These are phyloP conservation scores for Phrynosoma blainvillii DNA, from an alignment of 2,113 vertebrate genomes.

Conservation along the genomic window DNA sequence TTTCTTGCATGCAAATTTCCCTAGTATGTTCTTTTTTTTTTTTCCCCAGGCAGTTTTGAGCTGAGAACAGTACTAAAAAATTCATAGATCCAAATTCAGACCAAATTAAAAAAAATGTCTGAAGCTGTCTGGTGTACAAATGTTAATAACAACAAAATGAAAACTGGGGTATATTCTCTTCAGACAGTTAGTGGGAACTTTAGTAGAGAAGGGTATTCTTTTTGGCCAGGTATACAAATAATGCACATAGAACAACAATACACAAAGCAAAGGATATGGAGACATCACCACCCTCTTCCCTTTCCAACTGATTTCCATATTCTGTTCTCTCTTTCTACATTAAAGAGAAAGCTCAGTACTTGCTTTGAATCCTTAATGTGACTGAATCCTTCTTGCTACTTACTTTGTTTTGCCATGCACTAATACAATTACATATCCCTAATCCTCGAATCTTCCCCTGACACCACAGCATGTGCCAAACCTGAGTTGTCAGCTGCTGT, in stretches of 20 bases:
- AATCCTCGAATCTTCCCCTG: slow-evolving; percentile 72
- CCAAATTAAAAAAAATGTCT: too few relatives aligned
- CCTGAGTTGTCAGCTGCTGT: slow-evolving; percentile 21
- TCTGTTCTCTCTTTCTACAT: background rate
- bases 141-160: background rate
- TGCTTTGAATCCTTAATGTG: slow-evolving; percentile 65
- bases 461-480: slow-evolving; percentile 60
- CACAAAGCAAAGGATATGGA: background rate
- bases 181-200: background rate
- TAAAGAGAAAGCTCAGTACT: slow-evolving; percentile 46
- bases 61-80: too few relatives aligned
- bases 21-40: too few relatives aligned
- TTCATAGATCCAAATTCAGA: too few relatives aligned
- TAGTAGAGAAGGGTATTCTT: too few relatives aligned
- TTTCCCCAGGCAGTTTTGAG: too few relatives aligned
- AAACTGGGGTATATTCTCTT: background rate
- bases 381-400: slow-evolving; percentile 63
- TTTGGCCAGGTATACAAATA: background rate
- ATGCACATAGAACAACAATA: rapidly evolving
- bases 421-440: slow-evolving; percentile 68
- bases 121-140: too few relatives aligned
- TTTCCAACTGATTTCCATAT: background rate
- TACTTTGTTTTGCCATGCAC: slow-evolving; percentile 72
- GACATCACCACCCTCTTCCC: background rate
- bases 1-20: background rate